Evolutionary conservation across 1,140 invertebrate genomes (phyloP), one percentile per base, ranked within the genome.

Genomic region (Diachasmimorpha longicaudata): DNA sequence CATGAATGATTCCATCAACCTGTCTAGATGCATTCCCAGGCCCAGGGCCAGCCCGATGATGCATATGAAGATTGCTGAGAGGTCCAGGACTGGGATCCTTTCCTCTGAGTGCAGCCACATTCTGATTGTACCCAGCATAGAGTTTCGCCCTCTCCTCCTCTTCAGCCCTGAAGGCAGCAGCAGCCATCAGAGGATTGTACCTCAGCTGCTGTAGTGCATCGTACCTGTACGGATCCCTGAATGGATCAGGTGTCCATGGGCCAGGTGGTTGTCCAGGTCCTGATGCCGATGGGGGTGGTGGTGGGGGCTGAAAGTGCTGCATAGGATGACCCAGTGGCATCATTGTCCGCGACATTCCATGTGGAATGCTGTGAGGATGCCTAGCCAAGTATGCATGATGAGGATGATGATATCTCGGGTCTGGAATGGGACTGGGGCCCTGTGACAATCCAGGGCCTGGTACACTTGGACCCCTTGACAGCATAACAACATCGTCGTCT

Each of bases 91-190:
- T 92, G 3, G 92, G 91, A 79, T 93, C 92, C 83, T 92, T 93
- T n/a, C 85, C 85, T 2, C 91, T 84, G 13, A 92, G 69, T 4
- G 83, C 79, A 79, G 91, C 90, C 0, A 90, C 90, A 11, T 90
- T 90, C 13, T 90, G 90, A 16, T 92, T 91, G 83, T 93, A 94
- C 4, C 92, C 91, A 74, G 90, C 93, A 79, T 93, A 92, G 66
- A 95, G 90, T 85, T 95, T 95, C 0, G 93, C 92, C 63, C 93
- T 90, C 83, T 95, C 93, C 77, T 94, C 93, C 80, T 95, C 90
- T 23, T 90, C 93, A 9, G 91, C 92, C 10, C 93, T 90, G 74
- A 93, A 91, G 10, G 93, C 85, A 4, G 85, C 93, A 0, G 92
- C 93, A 76, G 94, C 93, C 89, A 95, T 92, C 37, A 95, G 86